A percentile compares a stretch with the other conserved stretches of the same genome.
Conservation (phyloP, 2,888 invertebrate genomes). For the Catocala sponsa region DNA sequence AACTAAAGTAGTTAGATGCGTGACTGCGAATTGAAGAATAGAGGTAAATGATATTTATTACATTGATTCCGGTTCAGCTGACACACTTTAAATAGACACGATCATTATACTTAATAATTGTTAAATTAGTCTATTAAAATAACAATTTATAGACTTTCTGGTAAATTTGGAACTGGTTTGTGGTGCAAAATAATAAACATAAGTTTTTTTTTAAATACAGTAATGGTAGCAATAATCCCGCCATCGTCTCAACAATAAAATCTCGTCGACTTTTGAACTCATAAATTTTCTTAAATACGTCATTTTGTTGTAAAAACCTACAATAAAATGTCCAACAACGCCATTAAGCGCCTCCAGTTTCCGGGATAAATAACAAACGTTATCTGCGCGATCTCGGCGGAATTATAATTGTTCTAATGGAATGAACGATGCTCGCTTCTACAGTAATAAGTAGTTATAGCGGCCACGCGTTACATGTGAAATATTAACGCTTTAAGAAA, state of each 20-base stretch:
- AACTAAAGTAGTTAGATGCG: slow-evolving; percentile 55
- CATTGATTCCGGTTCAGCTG: not conserved
- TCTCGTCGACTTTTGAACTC: slow-evolving; percentile 33
- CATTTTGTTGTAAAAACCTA: not conserved
- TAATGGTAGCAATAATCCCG: slow-evolving; percentile 20
- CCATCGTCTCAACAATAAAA: slow-evolving; percentile 37
- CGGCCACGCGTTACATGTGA: slow-evolving; percentile 24
- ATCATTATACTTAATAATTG: too few species aligned
- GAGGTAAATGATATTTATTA: slow-evolving; percentile 30
- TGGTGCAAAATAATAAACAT: too few species aligned
- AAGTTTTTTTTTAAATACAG: too few species aligned
- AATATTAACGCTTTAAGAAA: slow-evolving; percentile 21
- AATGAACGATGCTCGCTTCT: slow-evolving; percentile 26
- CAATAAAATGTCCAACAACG: slow-evolving; percentile 6
- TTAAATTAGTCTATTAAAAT: too few species aligned
- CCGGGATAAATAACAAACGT: slow-evolving; percentile 25
- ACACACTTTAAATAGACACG: too few species aligned
- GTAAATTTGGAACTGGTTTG: too few species aligned
- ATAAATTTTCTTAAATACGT: slow-evolving; percentile 9
- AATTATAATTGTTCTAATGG: slow-evolving; percentile 27
- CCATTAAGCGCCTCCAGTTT: slow-evolving; percentile 9
- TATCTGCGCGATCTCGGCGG: slow-evolving; percentile 34
- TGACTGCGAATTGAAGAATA: slow-evolving; percentile 48
- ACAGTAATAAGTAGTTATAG: slow-evolving; percentile 32
- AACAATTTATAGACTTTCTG: too few species aligned